Percentiles rank a stretch among this genome's conserved stretches.
phyloP scores from a whole-genome alignment of 2,888 invertebrate genomes.

The Trissolcus brochymenae region DNA sequence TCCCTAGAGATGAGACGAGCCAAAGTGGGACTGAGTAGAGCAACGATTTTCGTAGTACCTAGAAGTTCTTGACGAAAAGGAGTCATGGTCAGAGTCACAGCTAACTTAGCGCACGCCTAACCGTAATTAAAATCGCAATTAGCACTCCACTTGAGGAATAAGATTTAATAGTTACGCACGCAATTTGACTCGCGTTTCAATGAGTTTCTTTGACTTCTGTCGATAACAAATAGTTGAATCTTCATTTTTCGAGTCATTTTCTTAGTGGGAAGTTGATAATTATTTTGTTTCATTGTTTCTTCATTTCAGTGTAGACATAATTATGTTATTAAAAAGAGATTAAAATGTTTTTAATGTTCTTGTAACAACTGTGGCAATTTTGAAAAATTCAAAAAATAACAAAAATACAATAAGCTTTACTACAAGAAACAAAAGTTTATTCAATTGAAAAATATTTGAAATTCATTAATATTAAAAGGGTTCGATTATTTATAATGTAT shows the following conservation, averaged over 20 bases:
- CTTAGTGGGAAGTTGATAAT: no score
- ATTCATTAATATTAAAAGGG: no score
- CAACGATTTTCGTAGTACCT: conserved; percentile 45
- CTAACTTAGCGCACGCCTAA: conserved; percentile 28
- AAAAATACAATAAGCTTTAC: no score
- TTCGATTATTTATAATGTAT: no score
- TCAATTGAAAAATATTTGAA: no score
- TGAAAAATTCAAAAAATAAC: no score
- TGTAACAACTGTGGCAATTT: no score
- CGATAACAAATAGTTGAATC: not conserved
- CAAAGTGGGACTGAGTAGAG: conserved; percentile 13
- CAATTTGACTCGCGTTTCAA: conserved; percentile 11
- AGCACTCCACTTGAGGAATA: conserved; percentile 35
- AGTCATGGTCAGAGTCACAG: conserved; percentile 43
- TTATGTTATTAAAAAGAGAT: no score
- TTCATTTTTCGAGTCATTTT: not conserved
- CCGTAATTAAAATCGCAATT: conserved; percentile 47
- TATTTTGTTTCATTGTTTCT: no score
- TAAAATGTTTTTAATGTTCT: no score
- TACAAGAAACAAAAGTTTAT: no score
- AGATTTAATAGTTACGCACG: conserved; percentile 21
- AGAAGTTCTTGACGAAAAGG: conserved; percentile 46
- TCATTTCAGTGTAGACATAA: no score
- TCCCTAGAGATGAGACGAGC: conserved; percentile 1
- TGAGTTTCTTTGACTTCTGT: conserved; percentile 5